Evolutionary conservation across 2,113 vertebrate species (phyloP), one percentile per base, ranked within the genome.

Genomic region (Oophaga pumilio): DNA sequence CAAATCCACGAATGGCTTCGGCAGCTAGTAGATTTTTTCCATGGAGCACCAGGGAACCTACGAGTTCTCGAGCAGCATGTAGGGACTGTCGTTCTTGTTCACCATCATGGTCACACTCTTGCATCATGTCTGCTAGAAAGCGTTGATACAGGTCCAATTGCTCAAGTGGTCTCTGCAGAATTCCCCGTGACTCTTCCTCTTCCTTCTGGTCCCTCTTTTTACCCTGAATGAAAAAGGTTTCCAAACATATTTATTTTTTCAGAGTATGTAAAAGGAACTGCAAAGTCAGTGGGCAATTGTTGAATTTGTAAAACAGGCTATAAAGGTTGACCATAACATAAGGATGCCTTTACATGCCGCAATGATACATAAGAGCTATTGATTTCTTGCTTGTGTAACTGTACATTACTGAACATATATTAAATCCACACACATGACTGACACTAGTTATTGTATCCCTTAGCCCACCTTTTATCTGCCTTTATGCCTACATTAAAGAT

Each of bases 1-100:
- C 96, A 89, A 96, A 98, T 79, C 96, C 96, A 15, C 92, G 92
- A 89, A 98, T 97, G 8, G 96, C 95, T 93, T 97, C 97, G 60
- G 95, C 96, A 53, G 96, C 96, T 79, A 96, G 89, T 84, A 98
- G 95, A 92, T 97, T 95, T 90, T 96, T 93, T 88, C 97, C 97
- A 13, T 95, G 95, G n/a, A 91, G 93, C 91, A 96, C 95, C 91
- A 94, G 94, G 83, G 96, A 94, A 85, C 90, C 93, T 57, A 98
- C 94, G 90, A 96, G 91, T 84, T 96, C 95, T 90, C 96, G 91
- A 66, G 97, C 96, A 59, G 95, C 94, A 89, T 94, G 94, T 1
- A 94, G 91, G 53, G 92, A 90, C 85, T 92, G 93, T 56, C 92
- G 90, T 77, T 94, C 93, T 6, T 92, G 92, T 59, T 85, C 90